phyloP scores from a whole-genome alignment of 2,113 vertebrate species.

The Gobiocypris rarus region DNA sequence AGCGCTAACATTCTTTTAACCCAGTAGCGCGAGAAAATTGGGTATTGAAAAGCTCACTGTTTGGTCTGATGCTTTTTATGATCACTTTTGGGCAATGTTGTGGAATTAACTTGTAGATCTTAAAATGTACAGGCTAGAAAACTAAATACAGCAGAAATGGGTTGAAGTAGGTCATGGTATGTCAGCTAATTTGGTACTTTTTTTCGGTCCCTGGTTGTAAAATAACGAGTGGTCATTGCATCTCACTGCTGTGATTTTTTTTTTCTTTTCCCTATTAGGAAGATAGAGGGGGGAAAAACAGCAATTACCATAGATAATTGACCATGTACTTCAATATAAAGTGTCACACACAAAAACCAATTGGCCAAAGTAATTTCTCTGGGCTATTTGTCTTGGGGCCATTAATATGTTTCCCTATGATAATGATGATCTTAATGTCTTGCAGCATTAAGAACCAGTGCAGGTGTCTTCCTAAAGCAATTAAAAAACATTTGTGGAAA shows the following conservation, averaged over 20 bases:
- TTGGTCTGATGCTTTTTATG: neutral
- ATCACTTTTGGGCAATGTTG: neutral
- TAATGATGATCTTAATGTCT: slow-evolving; percentile 38
- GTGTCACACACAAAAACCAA: neutral
- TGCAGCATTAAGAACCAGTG: slow-evolving; percentile 28
- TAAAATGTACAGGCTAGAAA: neutral
- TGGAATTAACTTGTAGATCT: neutral
- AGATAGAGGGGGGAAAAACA: neutral
- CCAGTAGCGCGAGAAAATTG: neutral
- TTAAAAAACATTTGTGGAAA: slow-evolving; percentile 43
- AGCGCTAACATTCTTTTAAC: slow-evolving; percentile 41
- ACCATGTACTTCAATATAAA: slow-evolving; percentile 10
- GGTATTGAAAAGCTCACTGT: neutral
- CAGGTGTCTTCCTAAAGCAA: slow-evolving; percentile 42
- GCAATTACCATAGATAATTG: slow-evolving; percentile 30
- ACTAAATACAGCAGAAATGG: neutral
- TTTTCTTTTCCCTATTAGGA: neutral
- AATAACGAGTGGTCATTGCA: neutral
- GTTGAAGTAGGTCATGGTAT: neutral
- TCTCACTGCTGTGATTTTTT: neutral
- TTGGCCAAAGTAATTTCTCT: slow-evolving; percentile 5
- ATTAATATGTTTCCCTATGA: slow-evolving; percentile 9
- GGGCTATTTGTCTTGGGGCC: slow-evolving; percentile 10
- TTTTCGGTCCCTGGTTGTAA: neutral
- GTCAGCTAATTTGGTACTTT: neutral